Evolutionary conservation across 2,888 invertebrate genomes (phyloP).

Genomic region (Ophioninae sp.): DNA sequence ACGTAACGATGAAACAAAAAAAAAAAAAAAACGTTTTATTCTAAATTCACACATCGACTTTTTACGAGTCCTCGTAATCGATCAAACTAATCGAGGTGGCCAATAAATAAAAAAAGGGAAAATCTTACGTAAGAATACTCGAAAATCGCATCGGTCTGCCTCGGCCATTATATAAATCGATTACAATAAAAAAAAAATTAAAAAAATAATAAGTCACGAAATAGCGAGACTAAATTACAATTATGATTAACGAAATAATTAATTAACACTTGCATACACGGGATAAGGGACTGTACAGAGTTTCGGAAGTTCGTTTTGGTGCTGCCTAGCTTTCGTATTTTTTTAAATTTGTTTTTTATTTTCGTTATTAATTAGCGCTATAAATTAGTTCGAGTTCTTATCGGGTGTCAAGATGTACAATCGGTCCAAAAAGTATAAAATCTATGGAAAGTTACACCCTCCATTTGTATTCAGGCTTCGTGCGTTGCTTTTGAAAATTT

Average conservation of each 20-base stretch:
- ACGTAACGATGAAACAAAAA: too few species aligned
- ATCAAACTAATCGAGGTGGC: slow-evolving; percentile 30
- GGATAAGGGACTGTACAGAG: slow-evolving; percentile 54
- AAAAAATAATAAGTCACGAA: too few species aligned
- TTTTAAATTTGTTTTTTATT: too few species aligned
- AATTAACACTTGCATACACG: slow-evolving; percentile 13
- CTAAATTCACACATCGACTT: slow-evolving; percentile 42
- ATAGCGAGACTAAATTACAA: background rate
- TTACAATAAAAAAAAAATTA: slow-evolving; percentile 16
- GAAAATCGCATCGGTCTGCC: slow-evolving; percentile 9
- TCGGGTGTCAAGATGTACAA: slow-evolving; percentile 30
- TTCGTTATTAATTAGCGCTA: slow-evolving; percentile 48
- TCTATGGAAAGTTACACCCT: background rate
- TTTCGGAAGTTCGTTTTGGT: slow-evolving; percentile 72
- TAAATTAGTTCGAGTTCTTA: slow-evolving; percentile 10
- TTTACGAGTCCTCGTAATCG: slow-evolving; percentile 30
- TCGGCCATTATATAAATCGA: slow-evolving; percentile 1
- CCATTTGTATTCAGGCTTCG: background rate
- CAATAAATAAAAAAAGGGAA: slow-evolving; percentile 29
- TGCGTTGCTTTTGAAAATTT: too few species aligned
- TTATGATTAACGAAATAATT: slow-evolving; percentile 13
- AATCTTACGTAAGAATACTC: slow-evolving; percentile 42
- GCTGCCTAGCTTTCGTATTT: slow-evolving; percentile 74
- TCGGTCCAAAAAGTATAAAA: background rate
- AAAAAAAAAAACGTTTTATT: too few species aligned